Base-by-base conservation (phyloP, 2,888 invertebrate species). In the Platycnemis pennipes region DNA sequence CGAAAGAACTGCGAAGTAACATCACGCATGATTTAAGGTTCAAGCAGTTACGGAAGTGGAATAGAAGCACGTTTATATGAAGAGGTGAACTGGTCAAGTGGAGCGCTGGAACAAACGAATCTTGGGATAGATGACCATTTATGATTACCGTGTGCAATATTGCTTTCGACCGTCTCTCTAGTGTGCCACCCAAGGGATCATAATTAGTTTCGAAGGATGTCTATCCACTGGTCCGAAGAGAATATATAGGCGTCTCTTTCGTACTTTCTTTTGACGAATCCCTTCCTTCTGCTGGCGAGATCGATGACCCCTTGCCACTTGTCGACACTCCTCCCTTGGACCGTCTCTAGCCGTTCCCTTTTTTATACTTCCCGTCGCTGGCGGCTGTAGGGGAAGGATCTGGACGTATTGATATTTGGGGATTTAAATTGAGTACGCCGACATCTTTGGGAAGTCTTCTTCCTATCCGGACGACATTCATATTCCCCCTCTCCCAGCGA, bases 231-330 rank as follows among this genome's bases (percentile, higher is more conserved):
- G n/a, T n/a, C 16, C 37, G 31, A 77, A n/a, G 2, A 11, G 37
- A 37, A 37, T 37, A 37, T 16, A 77, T 26, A 26, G 26, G 26
- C 11, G 77, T 37, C 31, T 7, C 77, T 37, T 77, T 37, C 77
- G 11, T 37, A 77, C 77, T 37, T 37, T 77, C 77, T 37, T 11
- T 37, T 11, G 37, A 31, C 63, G 63, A 77, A 77, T 77, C 37
- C 77, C 31, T 37, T 77, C 77, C 77, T 31, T 16, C 77, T 5
- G 26, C 26, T 22, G 22, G 4, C n/a, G n/a, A 63, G 77, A 77
- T 77, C 77, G 77, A 77, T 77, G 77, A 77, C 77, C 77, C 26
- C 77, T 31, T 37, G 77, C 37, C 63, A n/a, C 26, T 63, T 63
- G 63, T 26, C 77, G 37, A 37, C 77, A 7, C 77, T 37, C 16